Percentiles rank a stretch among this genome's conserved stretches.
These are phyloP conservation scores for Ennomos erosarius DNA, from an alignment of 2,888 invertebrate species.

Conservation along the genomic window DNA sequence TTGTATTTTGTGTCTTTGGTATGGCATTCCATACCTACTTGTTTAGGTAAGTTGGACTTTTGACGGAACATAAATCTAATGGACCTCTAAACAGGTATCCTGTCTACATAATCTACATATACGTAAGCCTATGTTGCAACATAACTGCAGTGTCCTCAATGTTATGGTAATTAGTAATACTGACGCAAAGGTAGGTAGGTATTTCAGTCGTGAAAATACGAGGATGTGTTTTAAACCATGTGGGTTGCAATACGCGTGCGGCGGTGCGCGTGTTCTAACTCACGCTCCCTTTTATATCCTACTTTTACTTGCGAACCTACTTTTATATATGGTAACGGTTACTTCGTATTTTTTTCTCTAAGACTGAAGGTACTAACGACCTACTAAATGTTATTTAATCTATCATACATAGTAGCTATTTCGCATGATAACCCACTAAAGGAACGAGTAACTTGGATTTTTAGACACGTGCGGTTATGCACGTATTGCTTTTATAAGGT, in stretches of 20 bases:
- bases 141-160: conserved; percentile 26
- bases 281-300: conserved; percentile 16
- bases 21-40: conserved; percentile 7
- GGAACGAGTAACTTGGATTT: no score
- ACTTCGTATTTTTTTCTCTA: no score
- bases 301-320: no score
- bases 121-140: conserved; percentile 8
- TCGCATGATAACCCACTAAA: no score
- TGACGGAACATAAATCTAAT: conserved; percentile 21
- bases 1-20: conserved; percentile 13
- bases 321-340: no score
- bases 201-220: conserved; percentile 13
- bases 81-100: conserved; percentile 1
- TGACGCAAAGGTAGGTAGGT: conserved; percentile 17
- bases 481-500: no score
- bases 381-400: no score
- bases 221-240: conserved; percentile 37
- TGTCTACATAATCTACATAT: background rate
- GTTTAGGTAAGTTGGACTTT: conserved; percentile 7
- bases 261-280: conserved; percentile 29
- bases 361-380: no score
- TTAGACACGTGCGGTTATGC: no score
- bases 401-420: no score
- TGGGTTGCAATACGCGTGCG: conserved; percentile 21
- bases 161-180: conserved; percentile 26